Evolutionary conservation across 2,888 invertebrate genomes (phyloP).

Genomic region (Tribolium freemani): DNA sequence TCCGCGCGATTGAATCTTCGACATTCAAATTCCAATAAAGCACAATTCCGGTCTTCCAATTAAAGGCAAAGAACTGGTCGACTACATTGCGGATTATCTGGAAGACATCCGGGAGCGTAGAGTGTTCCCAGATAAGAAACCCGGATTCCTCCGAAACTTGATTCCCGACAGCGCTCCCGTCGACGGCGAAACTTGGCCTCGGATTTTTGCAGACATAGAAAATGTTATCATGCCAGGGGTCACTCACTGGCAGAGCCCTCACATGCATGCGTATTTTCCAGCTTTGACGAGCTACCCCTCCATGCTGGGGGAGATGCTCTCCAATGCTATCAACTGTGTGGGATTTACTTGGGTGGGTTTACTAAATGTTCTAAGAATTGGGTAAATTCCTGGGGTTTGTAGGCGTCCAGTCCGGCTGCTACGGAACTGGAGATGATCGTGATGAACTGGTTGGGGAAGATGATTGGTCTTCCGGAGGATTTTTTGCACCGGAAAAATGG

Average conservation of each 20-base stretch:
- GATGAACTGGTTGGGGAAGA: conserved; percentile 98
- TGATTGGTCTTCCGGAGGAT: conserved; percentile 93
- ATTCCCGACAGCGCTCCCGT: conserved; percentile 90
- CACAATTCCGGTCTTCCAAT: conserved; percentile 17
- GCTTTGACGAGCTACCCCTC: conserved; percentile 95
- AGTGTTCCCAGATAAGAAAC: conserved; percentile 94
- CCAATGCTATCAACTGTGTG: conserved; percentile 93
- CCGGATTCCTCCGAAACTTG: conserved; percentile 91
- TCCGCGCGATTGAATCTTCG: conserved; percentile 16
- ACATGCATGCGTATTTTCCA: conserved; percentile 99
- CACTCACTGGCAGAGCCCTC: conserved; percentile 96
- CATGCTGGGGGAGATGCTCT: conserved; percentile 94
- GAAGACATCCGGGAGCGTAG: conserved; percentile 89
- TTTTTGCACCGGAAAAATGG: conserved; percentile 88
- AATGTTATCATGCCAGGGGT: conserved; percentile 97
- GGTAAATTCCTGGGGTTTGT: conserved; percentile 34
- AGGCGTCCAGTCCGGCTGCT: conserved; percentile 98
- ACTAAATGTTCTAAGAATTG: background rate
- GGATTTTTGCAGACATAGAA: conserved; percentile 93
- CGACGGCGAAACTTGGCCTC: conserved; percentile 90
- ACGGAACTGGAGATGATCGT: conserved; percentile 98
- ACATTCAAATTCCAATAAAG: conserved; percentile 6
- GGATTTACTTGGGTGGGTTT: conserved; percentile 95
- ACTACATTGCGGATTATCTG: conserved; percentile 97
- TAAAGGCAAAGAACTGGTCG: conserved; percentile 95